Percentiles rank a stretch among this genome's conserved stretches.
These are phyloP conservation scores for Amblyjoppa proteus DNA, from an alignment of 2,888 invertebrate species.

Conservation along the genomic window DNA sequence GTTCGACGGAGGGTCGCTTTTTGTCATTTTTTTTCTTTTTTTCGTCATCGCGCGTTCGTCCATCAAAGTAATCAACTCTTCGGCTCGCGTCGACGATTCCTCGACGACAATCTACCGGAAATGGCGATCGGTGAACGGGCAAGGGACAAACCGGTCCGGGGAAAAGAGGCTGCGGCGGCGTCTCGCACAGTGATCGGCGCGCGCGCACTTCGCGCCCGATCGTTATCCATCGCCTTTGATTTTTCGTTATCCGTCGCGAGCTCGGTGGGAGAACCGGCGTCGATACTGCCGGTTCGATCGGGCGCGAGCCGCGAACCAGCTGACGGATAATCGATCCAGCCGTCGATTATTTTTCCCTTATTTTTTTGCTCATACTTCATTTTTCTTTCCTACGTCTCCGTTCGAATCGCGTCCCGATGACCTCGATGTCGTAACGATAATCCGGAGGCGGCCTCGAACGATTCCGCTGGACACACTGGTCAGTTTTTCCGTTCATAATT, in stretches of 20 bases:
- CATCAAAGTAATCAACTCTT: background rate
- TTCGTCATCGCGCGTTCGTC: background rate
- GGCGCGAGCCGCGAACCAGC: background rate
- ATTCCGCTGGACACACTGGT: background rate
- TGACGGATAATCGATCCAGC: background rate
- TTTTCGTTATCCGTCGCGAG: background rate
- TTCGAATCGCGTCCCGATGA: background rate
- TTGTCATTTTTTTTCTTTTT: background rate
- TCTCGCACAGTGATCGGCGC: conserved; percentile 4
- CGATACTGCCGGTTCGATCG: background rate
- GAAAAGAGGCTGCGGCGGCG: conserved; percentile 60
- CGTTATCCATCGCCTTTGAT: background rate
- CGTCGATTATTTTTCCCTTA: background rate
- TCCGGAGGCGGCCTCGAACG: background rate
- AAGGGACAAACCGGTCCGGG: conserved; percentile 64
- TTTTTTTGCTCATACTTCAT: background rate
- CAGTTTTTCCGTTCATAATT: background rate
- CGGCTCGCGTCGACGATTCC: background rate
- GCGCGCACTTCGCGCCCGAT: conserved; percentile 39
- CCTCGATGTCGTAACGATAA: conserved; percentile 12
- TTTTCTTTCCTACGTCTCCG: background rate
- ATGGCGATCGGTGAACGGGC: conserved; percentile 4
- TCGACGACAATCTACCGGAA: conserved; percentile 22
- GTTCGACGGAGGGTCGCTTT: background rate
- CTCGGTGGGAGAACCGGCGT: background rate